phyloP scores from a whole-genome alignment of 1,140 invertebrate genomes.

The Psilanteris sp. region DNA sequence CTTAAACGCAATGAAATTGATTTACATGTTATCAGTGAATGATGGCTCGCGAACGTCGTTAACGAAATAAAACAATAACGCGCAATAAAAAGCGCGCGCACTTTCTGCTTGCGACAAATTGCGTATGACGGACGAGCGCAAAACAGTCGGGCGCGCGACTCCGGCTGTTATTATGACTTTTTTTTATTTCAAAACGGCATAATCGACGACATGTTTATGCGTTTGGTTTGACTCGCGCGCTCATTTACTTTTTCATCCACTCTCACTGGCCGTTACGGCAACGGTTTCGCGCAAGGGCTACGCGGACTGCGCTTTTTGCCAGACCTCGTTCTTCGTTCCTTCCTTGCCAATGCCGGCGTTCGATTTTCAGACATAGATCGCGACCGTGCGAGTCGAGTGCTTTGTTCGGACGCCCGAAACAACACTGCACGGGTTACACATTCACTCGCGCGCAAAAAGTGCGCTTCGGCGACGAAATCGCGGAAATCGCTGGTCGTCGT shows the following conservation, averaged over 20 bases:
- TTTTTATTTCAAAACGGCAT: neutral
- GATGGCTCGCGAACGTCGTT: neutral
- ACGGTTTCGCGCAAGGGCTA: slow-evolving; percentile 16
- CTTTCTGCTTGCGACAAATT: slow-evolving; percentile 1
- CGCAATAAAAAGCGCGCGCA: neutral
- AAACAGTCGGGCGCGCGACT: no score
- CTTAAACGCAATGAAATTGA: slow-evolving; percentile 1
- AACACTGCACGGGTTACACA: no score
- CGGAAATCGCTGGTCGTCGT: no score
- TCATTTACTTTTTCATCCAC: slow-evolving; percentile 26
- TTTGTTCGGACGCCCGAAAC: no score
- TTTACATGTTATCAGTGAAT: slow-evolving; percentile 7
- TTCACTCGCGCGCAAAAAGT: no score
- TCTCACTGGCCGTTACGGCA: slow-evolving; percentile 9
- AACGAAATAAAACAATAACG: slow-evolving; percentile 7
- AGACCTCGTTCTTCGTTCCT: no score
- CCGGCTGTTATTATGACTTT: neutral
- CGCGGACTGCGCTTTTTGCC: no score
- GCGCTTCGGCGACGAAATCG: no score
- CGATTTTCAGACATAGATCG: no score
- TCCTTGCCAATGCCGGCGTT: no score
- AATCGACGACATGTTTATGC: slow-evolving; percentile 1
- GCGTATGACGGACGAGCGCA: no score
- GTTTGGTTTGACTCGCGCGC: slow-evolving; percentile 4
- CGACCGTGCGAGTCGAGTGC: no score